Conservation (phyloP, 2,888 invertebrate genomes). For the Drosophila macrothrix region DNA sequence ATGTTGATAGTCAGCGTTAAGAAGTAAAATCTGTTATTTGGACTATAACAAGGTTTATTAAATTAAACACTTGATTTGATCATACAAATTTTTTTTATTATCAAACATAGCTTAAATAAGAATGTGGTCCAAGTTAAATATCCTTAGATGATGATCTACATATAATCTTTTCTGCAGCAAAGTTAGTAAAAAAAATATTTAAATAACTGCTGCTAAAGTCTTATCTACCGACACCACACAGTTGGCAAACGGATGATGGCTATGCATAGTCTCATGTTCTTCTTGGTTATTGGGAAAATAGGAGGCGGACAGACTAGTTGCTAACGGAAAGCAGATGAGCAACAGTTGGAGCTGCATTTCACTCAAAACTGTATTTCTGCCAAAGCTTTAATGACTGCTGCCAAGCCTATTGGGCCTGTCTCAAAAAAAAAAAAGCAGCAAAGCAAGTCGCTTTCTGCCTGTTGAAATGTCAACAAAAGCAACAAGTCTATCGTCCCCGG, state of each 20-base stretch:
- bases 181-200: not conserved
- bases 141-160: not conserved
- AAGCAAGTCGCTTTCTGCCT: slow-evolving; percentile 58
- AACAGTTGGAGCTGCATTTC: slow-evolving; percentile 14
- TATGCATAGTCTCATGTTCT: not conserved
- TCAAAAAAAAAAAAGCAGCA: slow-evolving; percentile 43
- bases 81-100: not conserved
- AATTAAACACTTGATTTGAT: slow-evolving; percentile 12
- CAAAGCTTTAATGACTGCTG: slow-evolving; percentile 39
- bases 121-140: not conserved
- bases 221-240: no score
- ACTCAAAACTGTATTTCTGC: slow-evolving; percentile 20
- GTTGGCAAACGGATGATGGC: not conserved
- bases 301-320: slow-evolving; percentile 22
- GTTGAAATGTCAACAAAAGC: slow-evolving; percentile 79
- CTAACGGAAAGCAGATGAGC: slow-evolving; percentile 15
- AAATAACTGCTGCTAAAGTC: not conserved
- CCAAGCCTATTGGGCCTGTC: slow-evolving; percentile 58
- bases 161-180: not conserved
- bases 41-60: not conserved
- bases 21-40: slow-evolving; percentile 20
- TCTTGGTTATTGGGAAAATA: slow-evolving; percentile 7
- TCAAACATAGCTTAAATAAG: not conserved
- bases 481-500: slow-evolving; percentile 71
- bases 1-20: slow-evolving; percentile 13